Base-by-base conservation (phyloP, 2,113 vertebrate species). In the Ploceus nigricollis region DNA sequence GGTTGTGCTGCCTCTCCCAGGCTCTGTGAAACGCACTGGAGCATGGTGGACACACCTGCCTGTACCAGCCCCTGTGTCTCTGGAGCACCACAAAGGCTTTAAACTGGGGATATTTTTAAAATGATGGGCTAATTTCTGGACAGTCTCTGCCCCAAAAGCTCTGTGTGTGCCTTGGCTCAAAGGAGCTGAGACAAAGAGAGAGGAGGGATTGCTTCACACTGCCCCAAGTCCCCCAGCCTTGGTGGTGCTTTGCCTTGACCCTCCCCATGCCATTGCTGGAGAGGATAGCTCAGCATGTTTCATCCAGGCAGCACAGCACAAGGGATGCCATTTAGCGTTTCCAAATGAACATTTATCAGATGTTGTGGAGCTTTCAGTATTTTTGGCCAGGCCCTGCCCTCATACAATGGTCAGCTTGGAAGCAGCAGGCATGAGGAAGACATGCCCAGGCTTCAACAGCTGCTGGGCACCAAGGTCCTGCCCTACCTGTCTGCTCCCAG, bases 61-160 rank as follows among this genome's bases (percentile, higher is more conserved):
- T 15, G 6, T 7, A 23, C 8, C 58, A 60, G 30, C 40, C 10
- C 23, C 28, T 5, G 7, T 1, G 0, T 13, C 35, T 66, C 68
- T 89, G 60, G 45, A 78, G 16, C 7, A 4, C 9, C 16, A 1
- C 1, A 0, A 1, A 7, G 42, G 18, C 4, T 31, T 89, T 61
- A 39, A 93, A 56, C 18, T 6, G 28, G 8, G 33, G 18, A 27
- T 0, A 2, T 2, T 48, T 25, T 17, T 21, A 44, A 69, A 65
- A 7, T 1, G 0, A 47, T 5, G 27, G 11, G 27, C 7, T 44
- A 1, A 33, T 56, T 80, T 45, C 63, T 61, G 50, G 15, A 10
- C 6, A 2, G 24, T 44, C 51, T 66, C 80, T 95, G 87, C 90
- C 89, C 91, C 45, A 5, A 65, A 78, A 39, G 11, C 25, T 21